phyloP scores from a whole-genome alignment of 2,888 invertebrate species.

The Megaustenia siamemsis region DNA sequence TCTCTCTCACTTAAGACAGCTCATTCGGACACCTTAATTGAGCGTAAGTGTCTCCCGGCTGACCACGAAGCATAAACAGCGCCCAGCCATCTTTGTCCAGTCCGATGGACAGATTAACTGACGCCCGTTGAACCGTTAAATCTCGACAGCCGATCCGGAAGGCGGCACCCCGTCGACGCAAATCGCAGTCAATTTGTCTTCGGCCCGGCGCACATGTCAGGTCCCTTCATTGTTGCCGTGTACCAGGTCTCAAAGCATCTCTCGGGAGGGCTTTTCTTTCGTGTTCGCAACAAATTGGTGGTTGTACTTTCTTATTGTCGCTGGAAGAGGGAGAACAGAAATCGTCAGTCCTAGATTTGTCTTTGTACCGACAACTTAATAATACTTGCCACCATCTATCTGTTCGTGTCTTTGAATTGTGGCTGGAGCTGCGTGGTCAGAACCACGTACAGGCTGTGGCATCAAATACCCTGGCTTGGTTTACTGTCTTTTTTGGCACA shows the following conservation, averaged over 20 bases:
- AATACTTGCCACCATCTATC: no score
- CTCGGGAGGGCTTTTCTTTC: background rate
- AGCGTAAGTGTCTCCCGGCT: background rate
- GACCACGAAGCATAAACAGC: background rate
- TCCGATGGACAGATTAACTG: conserved; percentile 21
- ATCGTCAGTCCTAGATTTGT: no score
- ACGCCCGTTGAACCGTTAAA: background rate
- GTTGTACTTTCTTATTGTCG: conserved; percentile 6
- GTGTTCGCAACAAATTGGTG: background rate
- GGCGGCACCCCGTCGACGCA: conserved; percentile 21
- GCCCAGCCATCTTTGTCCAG: conserved; percentile 8
- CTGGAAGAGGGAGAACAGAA: background rate
- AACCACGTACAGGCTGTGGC: no score
- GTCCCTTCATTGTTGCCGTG: background rate
- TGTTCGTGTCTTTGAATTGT: no score
- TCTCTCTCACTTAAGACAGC: no score
- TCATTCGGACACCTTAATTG: no score
- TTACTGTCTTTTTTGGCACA: no score
- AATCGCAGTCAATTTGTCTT: conserved; percentile 37
- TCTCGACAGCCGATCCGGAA: background rate
- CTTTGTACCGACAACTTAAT: no score
- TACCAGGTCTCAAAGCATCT: background rate
- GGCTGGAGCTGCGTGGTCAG: no score
- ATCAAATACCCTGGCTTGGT: no score
- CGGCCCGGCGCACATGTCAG: background rate